Base-by-base conservation (phyloP, 2,113 vertebrate genomes). In the Anguilla rostrata region DNA sequence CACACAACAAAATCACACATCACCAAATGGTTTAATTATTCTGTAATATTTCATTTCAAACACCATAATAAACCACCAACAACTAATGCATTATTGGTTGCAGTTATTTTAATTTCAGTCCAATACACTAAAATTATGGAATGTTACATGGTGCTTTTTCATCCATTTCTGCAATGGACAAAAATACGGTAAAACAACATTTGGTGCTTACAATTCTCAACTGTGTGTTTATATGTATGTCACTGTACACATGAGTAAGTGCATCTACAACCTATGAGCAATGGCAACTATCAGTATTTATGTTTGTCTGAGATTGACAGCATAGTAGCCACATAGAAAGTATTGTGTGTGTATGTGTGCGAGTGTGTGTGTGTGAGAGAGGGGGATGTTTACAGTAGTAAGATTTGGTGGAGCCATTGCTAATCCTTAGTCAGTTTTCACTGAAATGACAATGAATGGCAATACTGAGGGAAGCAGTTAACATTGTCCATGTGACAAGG, bases 291-390 rank as follows among this genome's bases (percentile, higher is more conserved):
- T 84, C 49, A 22, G 56, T 40, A 57, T 66, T 46, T 22, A 84
- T 26, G 56, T n/a, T 1, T 8, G n/a, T 75, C n/a, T 75, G 71
- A 0, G n/a, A 26, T n/a, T 12, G 7, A 49, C 29, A 75, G 41
- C 18, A 84, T 16, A 71, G 41, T 71, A 82, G 34, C n/a, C 82
- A 53, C 34, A 43, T 81, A 85, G 43, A 79, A 79, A 85, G 14
- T 5, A 75, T 41, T 15, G 57, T 75, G 20, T 22, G 83, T 66
- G 20, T 22, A 57, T 66, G 56, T 60, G 12, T 75, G 8, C 46
- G 29, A 41, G 78, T 78, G 20, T 26, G 71, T 78, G 71, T 78
- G 11, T 29, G 20, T 7, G 1, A 18, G 9, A 20, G 43, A 40
- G n/a, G 41, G 12, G 16, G 0, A 82, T 46, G 39, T 18, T 39